A percentile compares a stretch with the other conserved stretches of the same genome.
Evolutionary conservation across 1,140 invertebrate species (phyloP).

Genomic region (Diorhabda carinulata): DNA sequence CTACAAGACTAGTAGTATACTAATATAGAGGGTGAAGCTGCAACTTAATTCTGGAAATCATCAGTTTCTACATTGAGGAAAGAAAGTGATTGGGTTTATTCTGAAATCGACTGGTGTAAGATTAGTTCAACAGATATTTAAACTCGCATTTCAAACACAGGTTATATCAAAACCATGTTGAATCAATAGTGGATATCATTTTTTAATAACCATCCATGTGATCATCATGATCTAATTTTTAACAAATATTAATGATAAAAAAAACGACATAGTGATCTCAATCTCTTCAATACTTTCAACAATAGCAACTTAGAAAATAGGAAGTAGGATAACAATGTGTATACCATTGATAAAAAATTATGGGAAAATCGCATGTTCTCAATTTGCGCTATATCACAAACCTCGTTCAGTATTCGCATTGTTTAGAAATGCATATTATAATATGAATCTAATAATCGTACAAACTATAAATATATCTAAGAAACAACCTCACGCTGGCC

Average conservation of each 20-base stretch:
- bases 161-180: too few species aligned
- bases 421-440: conserved; percentile 14
- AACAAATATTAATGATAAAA: neutral
- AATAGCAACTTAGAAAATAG: conserved; percentile 5
- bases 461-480: conserved; percentile 28
- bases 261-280: neutral
- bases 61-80: too few species aligned
- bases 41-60: too few species aligned
- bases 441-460: conserved; percentile 25
- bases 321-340: conserved; percentile 7
- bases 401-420: conserved; percentile 20
- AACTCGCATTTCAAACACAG: too few species aligned
- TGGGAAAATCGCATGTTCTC: conserved; percentile 21
- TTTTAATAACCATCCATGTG: too few species aligned
- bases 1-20: too few species aligned
- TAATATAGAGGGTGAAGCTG: too few species aligned
- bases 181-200: too few species aligned
- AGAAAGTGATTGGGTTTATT: too few species aligned
- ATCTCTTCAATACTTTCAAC: neutral
- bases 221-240: neutral
- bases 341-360: conserved; percentile 6
- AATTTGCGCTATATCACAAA: conserved; percentile 19
- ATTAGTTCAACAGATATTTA: too few species aligned
- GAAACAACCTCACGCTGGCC: conserved; percentile 24
- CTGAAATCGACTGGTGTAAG: too few species aligned